Evolutionary conservation across 2,113 vertebrate genomes (phyloP).

Genomic region (Agelaius phoeniceus): DNA sequence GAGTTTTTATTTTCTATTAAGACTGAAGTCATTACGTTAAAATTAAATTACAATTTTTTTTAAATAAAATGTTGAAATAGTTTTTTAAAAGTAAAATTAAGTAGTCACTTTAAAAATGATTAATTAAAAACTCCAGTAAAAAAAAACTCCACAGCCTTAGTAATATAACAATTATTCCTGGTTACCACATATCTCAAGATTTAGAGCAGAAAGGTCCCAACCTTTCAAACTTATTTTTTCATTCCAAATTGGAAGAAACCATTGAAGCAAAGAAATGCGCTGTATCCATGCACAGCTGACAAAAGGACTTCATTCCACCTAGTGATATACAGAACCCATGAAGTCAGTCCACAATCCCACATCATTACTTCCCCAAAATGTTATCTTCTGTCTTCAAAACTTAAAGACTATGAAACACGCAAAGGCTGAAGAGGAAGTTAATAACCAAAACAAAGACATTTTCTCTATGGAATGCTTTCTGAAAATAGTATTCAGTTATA

Average conservation of each 20-base stretch:
- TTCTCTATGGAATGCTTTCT: slow-evolving; percentile 3
- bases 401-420: slow-evolving; percentile 35
- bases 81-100: neutral
- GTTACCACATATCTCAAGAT: neutral
- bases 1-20: neutral
- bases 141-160: neutral
- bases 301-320: neutral
- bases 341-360: neutral
- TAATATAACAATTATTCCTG: neutral
- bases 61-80: neutral
- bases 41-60: neutral
- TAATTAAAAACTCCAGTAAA: neutral
- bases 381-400: slow-evolving; percentile 37
- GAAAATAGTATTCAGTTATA: neutral
- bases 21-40: neutral
- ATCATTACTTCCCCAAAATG: slow-evolving; percentile 9
- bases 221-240: neutral
- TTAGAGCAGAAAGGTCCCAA: neutral
- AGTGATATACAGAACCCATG: neutral
- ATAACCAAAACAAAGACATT: slow-evolving; percentile 52
- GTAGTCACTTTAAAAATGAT: neutral
- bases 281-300: neutral
- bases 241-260: neutral
- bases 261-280: neutral
- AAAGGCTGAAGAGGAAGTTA: slow-evolving; percentile 48